Conservation (phyloP, 2,797 vertebrate genomes). For the Microcaecilia unicolor region DNA sequence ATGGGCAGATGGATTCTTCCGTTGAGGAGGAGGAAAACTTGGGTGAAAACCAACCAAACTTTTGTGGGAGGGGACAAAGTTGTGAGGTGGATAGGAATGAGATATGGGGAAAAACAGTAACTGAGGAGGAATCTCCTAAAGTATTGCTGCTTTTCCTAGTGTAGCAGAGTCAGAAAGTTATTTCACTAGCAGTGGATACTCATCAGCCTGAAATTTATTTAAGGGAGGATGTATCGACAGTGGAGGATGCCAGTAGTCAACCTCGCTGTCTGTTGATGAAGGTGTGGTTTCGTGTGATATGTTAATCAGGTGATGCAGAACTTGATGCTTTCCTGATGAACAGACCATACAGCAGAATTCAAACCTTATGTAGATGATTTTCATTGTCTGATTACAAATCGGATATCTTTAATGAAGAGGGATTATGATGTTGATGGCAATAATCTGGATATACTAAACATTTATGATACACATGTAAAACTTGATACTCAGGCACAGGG, state of each 20-base stretch:
- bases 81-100: not conserved
- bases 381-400: slow-evolving; percentile 9
- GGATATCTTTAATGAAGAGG: not conserved
- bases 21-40: slow-evolving; percentile 14
- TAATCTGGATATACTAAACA: too few species aligned
- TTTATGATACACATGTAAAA: not conserved
- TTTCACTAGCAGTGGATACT: not conserved
- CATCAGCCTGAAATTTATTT: not conserved
- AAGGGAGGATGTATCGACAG: slow-evolving; percentile 12
- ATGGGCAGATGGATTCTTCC: slow-evolving; percentile 5
- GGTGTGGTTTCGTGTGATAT: slow-evolving; percentile 49
- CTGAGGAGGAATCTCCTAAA: slow-evolving; percentile 14
- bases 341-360: slow-evolving; percentile 44
- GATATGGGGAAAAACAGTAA: not conserved
- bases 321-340: slow-evolving; percentile 80
- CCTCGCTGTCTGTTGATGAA: slow-evolving; percentile 57
- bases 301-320: slow-evolving; percentile 82
- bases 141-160: not conserved
- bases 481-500: slow-evolving; percentile 17
- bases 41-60: not conserved
- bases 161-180: slow-evolving; percentile 13
- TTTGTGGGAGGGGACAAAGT: slow-evolving; percentile 2
- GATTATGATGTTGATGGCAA: slow-evolving; percentile 14
- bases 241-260: slow-evolving; percentile 12
- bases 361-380: slow-evolving; percentile 28